These are phyloP conservation scores for Dendrocincla tyrannina DNA, from an alignment of 2,797 vertebrate genomes.

Conservation along the genomic window DNA sequence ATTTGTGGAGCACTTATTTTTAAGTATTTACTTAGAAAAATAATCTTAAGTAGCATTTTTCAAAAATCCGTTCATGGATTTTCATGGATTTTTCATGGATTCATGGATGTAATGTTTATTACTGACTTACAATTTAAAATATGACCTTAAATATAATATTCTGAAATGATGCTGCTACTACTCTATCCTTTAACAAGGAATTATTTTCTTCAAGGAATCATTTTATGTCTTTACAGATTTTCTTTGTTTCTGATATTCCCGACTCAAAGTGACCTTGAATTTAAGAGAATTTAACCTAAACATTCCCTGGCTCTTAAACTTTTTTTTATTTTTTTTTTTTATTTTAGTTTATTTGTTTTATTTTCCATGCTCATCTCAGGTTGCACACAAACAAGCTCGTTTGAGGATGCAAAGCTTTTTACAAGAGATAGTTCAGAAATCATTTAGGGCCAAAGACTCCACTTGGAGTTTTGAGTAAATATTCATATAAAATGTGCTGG, in stretches of 20 bases:
- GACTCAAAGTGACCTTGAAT: background rate
- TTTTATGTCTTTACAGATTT: background rate
- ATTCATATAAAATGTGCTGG: background rate
- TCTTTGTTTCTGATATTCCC: background rate
- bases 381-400: background rate
- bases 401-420: background rate
- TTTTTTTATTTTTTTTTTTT: too few relatives aligned
- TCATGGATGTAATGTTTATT: too few relatives aligned
- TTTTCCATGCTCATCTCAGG: background rate
- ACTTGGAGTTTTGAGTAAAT: background rate
- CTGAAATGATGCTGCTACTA: background rate
- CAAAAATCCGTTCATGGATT: too few relatives aligned
- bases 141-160: background rate
- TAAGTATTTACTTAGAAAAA: background rate
- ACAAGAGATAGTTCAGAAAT: background rate
- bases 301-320: background rate
- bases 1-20: background rate
- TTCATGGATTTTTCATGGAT: too few relatives aligned
- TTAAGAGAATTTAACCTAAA: background rate
- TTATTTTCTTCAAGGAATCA: background rate
- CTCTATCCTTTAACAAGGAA: background rate
- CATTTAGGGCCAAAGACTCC: background rate
- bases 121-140: background rate
- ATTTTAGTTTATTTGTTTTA: background rate
- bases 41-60: background rate